Evolutionary conservation across 30 jellyfish, hydroid and myxozoan species (phyloP).

Genomic region (Clytia hemisphaerica): DNA sequence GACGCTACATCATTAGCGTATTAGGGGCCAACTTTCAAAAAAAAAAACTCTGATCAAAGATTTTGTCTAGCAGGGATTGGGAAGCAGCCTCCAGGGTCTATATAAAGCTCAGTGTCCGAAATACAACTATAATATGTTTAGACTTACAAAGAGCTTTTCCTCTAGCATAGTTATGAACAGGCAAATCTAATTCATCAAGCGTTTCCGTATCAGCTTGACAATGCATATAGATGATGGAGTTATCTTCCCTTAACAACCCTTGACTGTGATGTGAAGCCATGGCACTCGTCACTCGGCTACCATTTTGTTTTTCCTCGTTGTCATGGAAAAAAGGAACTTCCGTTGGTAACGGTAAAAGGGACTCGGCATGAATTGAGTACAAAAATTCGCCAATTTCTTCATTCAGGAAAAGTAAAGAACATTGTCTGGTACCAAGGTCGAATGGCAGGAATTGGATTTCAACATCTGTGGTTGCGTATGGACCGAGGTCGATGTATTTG

Average conservation of each 20-base stretch:
- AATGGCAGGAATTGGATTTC: constrained; percentile 83
- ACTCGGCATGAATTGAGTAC: constrained; percentile 74
- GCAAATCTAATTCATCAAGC: constrained; percentile 53
- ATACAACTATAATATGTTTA: no score
- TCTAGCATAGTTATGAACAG: constrained; percentile 49
- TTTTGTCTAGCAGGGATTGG: no score
- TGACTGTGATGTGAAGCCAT: constrained; percentile 49
- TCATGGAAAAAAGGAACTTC: constrained; percentile 50
- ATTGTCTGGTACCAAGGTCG: constrained; percentile 69
- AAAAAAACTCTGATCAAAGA: no score
- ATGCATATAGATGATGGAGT: constrained; percentile 66
- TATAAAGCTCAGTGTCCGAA: neutral
- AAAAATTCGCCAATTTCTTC: constrained; percentile 83
- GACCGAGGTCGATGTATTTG: constrained; percentile 32
- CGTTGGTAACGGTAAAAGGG: constrained; percentile 69
- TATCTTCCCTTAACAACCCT: constrained; percentile 51
- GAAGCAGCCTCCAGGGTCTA: no score
- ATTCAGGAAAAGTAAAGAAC: constrained; percentile 67
- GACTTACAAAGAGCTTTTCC: constrained; percentile 78
- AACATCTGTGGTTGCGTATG: constrained; percentile 27
- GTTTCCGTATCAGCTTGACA: constrained; percentile 62
- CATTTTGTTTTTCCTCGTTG: no score
- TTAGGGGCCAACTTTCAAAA: no score
- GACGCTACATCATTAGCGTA: no score
- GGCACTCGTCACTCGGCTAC: constrained; percentile 51